Evolutionary conservation across 2,113 vertebrate species (phyloP), one percentile per base, ranked within the genome.

Genomic region (Colossoma macropomum): DNA sequence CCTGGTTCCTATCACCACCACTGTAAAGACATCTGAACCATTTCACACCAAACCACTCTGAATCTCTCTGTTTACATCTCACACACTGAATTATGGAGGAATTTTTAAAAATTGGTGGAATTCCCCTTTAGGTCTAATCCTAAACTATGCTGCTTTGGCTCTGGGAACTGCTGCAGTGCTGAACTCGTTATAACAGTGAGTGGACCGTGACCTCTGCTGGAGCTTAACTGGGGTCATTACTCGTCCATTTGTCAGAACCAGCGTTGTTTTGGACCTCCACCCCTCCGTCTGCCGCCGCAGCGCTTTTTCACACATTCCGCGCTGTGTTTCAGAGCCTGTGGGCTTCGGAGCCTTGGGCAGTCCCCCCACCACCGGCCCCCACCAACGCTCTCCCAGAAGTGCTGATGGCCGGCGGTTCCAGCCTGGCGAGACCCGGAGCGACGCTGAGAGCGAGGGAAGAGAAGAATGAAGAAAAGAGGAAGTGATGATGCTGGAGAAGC

Each of bases 171-270:
- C 15, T 23, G 19, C 54, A 56, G 54, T 23, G 2, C 21, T 56
- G 19, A 56, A 23, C 21, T 56, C 21, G 6, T 56, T 56, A 15
- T 52, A 23, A 23, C 23, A 5, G 19, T 2, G 21, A 23, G 54
- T 23, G 54, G 54, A 56, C 87, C 84, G 75, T 87, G 90, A 92
- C 88, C 90, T 88, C 85, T 85, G 72, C 77, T 86, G 63, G 83
- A 85, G 84, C 86, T 92, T 88, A 92, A 92, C 89, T 87, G 82
- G 79, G 89, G 88, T 93, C 90, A 92, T 87, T 89, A 89, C 79
- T 83, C 84, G 17, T 56, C 17, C 54, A 56, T 56, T 56, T 56
- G 50, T 23, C 54, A 56, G 54, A 56, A 56, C 54, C 17, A 56
- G 54, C 21, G 23, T 56, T 52, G 13, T 52, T 56, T 56, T 56